phyloP scores from a whole-genome alignment of 2,888 invertebrate genomes.

The Aproaerema taeniolella region DNA sequence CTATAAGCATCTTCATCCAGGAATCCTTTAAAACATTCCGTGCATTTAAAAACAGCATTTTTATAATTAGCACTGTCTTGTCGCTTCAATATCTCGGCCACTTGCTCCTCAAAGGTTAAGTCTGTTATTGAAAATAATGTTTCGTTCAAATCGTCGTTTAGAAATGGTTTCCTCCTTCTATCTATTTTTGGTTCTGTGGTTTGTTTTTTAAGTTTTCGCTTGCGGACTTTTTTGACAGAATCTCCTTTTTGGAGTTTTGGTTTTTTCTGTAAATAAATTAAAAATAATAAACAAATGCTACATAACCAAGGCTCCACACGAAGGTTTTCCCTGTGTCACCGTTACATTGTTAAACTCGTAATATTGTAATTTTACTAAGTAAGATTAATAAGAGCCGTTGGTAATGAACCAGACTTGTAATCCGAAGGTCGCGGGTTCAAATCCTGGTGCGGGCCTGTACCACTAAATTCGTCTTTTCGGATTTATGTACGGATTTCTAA shows the following conservation, averaged over 20 bases:
- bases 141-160: constrained; percentile 57
- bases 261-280: background rate
- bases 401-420: no score
- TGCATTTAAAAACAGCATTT: constrained; percentile 55
- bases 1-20: constrained; percentile 57
- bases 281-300: background rate
- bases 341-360: no score
- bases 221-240: constrained; percentile 4
- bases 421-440: no score
- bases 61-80: constrained; percentile 55
- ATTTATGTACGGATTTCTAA: no score
- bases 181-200: constrained; percentile 45
- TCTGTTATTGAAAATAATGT: constrained; percentile 54
- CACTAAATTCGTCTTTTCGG: no score
- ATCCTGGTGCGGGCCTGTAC: no score
- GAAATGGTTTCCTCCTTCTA: constrained; percentile 51
- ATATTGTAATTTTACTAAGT: no score
- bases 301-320: no score
- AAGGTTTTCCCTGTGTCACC: no score
- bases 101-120: constrained; percentile 10
- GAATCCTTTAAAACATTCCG: constrained; percentile 58
- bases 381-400: no score
- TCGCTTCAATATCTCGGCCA: constrained; percentile 56
- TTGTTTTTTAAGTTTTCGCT: constrained; percentile 11
- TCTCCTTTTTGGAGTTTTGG: constrained; percentile 13